Evolutionary conservation across 2,113 vertebrate genomes (phyloP), one percentile per base, ranked within the genome.

Genomic region (Corythoichthys intestinalis): DNA sequence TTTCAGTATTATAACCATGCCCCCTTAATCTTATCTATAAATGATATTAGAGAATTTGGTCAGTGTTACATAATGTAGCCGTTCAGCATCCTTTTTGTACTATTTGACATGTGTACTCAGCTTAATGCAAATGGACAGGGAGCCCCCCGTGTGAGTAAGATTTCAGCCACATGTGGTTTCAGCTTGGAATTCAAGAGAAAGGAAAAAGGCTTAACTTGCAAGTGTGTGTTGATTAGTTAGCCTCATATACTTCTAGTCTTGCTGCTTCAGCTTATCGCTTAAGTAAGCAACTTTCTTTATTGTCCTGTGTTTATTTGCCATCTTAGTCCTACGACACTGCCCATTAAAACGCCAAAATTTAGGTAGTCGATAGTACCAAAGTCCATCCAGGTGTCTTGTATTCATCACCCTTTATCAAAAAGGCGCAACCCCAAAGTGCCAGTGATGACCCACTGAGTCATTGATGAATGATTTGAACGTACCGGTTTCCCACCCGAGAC

Each of bases 161-260:
- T 66, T 80, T 74, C 72, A 81, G 70, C 62, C 39, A 10, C 1
- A 64, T 78, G 78, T 65, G 79, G 77, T 80, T 87, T 77, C 50
- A 63, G 71, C 69, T 67, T 75, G 65, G 71, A 78, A 69, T 76
- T 71, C 66, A 75, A 9, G 15, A n/a, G 9, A 3, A 9, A 13
- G 15, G 2, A 2, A 65, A 70, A 77, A 82, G 65, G 76, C 63
- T 57, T 70, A 60, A 79, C 71, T 83, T 80, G 79, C 70, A 83
- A 35, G 47, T 79, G 73, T 58, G 46, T 72, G 65, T 39, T 68
- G 72, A 82, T 79, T 73, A 68, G 61, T 52, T 47, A 56, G 57
- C 41, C 60, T 6, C 58, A 48, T 76, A 71, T 47, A n/a, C 37
- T 54, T 56, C 3, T 14, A 38, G 67, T 71, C 80, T 75, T 79